A percentile compares a stretch with the other conserved stretches of the same genome.
These are phyloP conservation scores for Mus pahari DNA, from an alignment of 2,113 vertebrate genomes.

Conservation along the genomic window DNA sequence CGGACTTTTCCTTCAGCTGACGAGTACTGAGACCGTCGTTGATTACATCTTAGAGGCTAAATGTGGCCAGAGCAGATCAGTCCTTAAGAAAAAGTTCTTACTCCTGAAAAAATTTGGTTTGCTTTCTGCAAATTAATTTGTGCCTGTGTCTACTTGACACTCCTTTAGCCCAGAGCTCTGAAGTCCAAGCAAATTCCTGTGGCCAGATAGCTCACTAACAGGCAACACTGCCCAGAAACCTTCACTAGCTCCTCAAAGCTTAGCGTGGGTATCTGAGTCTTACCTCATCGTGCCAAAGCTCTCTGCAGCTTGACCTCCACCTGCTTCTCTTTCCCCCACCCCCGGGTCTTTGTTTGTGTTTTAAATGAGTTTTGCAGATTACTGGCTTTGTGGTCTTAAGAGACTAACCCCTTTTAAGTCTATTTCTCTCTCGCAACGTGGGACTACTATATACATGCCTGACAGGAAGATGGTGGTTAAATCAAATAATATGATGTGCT, in stretches of 20 bases:
- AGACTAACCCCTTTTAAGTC: slow-evolving; percentile 3
- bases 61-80: neutral
- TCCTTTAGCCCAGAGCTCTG: neutral
- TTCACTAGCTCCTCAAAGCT: neutral
- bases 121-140: slow-evolving; percentile 27
- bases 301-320: neutral
- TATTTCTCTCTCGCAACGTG: neutral
- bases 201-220: neutral
- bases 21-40: slow-evolving; percentile 28
- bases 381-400: neutral
- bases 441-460: neutral
- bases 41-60: slow-evolving; percentile 1
- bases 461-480: neutral
- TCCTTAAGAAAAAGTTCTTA: slow-evolving; percentile 15
- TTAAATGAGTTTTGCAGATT: too few species aligned
- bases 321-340: neutral
- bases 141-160: slow-evolving; percentile 4
- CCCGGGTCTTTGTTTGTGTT: neutral
- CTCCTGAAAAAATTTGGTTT: neutral
- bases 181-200: neutral
- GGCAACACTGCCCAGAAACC: neutral
- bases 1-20: slow-evolving; percentile 16
- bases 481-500: slow-evolving; percentile 12
- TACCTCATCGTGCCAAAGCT: neutral
- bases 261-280: neutral